Conservation (phyloP, 2,888 invertebrate species). For the Cremastobaeus sp. region DNA sequence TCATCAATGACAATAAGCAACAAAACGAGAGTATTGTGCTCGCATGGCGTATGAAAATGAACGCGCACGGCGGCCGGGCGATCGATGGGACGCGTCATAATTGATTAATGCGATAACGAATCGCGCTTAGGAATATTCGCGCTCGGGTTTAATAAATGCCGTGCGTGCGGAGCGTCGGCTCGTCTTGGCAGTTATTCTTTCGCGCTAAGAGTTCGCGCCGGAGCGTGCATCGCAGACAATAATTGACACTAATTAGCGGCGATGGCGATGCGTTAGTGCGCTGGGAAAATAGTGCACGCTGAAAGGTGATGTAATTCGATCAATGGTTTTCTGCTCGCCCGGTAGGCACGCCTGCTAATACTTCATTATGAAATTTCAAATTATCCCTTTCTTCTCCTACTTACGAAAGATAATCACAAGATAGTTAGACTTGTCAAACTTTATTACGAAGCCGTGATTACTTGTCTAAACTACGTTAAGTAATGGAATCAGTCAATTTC, state of each 20-base stretch:
- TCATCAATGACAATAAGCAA: neutral
- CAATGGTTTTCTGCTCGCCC: constrained; percentile 58
- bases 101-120: neutral
- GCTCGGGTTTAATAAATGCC: too few relatives aligned
- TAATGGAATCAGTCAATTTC: constrained; percentile 43
- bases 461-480: constrained; percentile 30
- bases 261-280: constrained; percentile 69
- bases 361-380: constrained; percentile 50
- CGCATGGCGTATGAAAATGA: too few relatives aligned
- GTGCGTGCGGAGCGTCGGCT: too few relatives aligned
- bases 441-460: constrained; percentile 37
- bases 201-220: neutral
- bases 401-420: constrained; percentile 46
- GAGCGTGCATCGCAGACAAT: constrained; percentile 65
- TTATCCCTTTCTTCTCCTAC: constrained; percentile 37
- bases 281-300: constrained; percentile 46
- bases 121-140: too few relatives aligned
- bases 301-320: constrained; percentile 70
- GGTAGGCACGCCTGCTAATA: constrained; percentile 36
- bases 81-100: neutral
- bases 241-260: constrained; percentile 76
- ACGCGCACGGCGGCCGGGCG: neutral
- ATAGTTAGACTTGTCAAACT: constrained; percentile 52
- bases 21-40: neutral
- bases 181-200: too few relatives aligned